These are phyloP conservation scores for Triplophysa dalaica DNA, from an alignment of 2,113 vertebrate species.

Conservation along the genomic window DNA sequence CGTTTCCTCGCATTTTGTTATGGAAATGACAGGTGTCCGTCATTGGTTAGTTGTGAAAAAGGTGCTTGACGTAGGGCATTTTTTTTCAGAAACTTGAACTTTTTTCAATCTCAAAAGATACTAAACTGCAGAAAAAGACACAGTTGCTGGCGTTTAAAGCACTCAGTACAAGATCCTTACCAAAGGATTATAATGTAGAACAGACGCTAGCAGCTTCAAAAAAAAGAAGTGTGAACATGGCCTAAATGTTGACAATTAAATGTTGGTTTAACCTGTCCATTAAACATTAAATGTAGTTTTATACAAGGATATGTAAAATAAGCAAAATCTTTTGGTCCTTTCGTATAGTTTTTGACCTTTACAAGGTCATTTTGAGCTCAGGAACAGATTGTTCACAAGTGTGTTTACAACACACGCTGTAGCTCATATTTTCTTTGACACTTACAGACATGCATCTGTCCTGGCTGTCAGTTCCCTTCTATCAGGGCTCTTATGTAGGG, in stretches of 20 bases:
- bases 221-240: too few species aligned
- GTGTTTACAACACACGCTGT: neutral
- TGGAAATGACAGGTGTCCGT: too few species aligned
- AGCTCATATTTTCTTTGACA: slow-evolving; percentile 23
- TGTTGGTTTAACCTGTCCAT: neutral
- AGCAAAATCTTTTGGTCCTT: slow-evolving; percentile 6
- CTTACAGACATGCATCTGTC: slow-evolving; percentile 28
- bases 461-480: neutral
- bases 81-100: too few species aligned
- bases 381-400: slow-evolving; percentile 1
- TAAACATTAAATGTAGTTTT: slow-evolving; percentile 32
- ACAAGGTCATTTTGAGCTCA: neutral
- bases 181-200: too few species aligned
- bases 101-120: too few species aligned
- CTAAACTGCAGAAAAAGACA: too few species aligned
- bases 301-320: slow-evolving; percentile 17
- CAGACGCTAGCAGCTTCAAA: too few species aligned
- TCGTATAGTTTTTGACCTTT: slow-evolving; percentile 8
- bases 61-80: too few species aligned
- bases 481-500: slow-evolving; percentile 79
- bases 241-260: neutral
- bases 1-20: too few species aligned
- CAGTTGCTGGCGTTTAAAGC: too few species aligned
- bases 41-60: too few species aligned
- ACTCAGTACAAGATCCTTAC: too few species aligned